Evolutionary conservation across 2,888 invertebrate genomes (phyloP), one percentile per base, ranked within the genome.

Genomic region (Coenonympha glycerion): DNA sequence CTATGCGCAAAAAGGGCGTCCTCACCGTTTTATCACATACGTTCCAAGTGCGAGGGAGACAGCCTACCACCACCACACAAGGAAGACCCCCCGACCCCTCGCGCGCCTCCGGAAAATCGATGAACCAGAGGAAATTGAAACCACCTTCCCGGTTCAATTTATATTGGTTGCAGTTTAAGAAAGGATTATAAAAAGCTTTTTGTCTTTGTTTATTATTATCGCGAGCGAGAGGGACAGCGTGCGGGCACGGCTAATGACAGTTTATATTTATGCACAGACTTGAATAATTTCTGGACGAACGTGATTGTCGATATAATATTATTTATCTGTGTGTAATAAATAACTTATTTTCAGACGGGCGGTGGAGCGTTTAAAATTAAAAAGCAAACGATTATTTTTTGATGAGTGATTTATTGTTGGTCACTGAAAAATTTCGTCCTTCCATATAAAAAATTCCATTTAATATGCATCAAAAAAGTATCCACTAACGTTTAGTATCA

Each of bases 1-100:
- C 86, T 77, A 79, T 74, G 73, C 78, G 81, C 86, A 86, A 86
- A 87, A 87, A 87, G 84, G 81, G 74, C 78, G 80, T 80, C 82
- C 77, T 77, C 71, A 75, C 73, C 76, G 70, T 77, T 79, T 79
- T 76, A 77, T 77, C 83, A 76, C 82, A 82, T 83, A 82, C 84
- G 80, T 76, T 71, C 78, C 79, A 66, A 60, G 80, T 59, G 49
- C 55, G 69, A 84, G 53, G 46, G 73, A 65, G 81, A 76, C 59
- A 52, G 59, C 52, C 37, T 53, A 47, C n/a, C 45, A 49, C 56
- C 57, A 57, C 65, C 64, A 52, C 46, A 58, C 34, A 50, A 59
- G 13, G 8, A 33, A 55, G 64, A 60, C 31, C 62, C 44, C 24
- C 55, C 52, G 16, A n/a, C 44, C 49, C 52, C 58, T 49, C 51